phyloP scores from a whole-genome alignment of 2,888 invertebrate genomes.

The Gymnoscelis rufifasciata region DNA sequence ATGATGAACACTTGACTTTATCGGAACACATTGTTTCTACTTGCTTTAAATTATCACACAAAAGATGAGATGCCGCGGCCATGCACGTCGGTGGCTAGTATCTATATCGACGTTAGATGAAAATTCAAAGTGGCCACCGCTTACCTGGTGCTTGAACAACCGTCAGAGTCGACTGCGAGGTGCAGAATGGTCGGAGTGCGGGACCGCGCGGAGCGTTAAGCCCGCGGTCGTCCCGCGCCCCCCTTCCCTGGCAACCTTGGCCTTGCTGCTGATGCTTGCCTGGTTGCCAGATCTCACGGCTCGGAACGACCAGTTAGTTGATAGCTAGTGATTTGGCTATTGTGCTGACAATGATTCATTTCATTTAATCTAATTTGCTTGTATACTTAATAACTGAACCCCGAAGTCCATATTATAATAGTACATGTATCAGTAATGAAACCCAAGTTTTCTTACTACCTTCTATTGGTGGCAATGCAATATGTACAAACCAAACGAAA shows the following conservation, averaged over 20 bases:
- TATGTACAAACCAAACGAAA: too few species aligned
- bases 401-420: not conserved
- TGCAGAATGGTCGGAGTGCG: conserved; percentile 73
- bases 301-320: conserved; percentile 28
- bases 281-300: conserved; percentile 45
- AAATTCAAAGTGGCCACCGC: conserved; percentile 61
- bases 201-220: conserved; percentile 74
- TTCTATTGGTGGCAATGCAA: too few species aligned
- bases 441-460: too few species aligned
- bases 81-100: conserved; percentile 35
- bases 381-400: not conserved
- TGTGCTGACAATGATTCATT: conserved; percentile 14
- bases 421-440: too few species aligned
- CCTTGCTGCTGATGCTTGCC: conserved; percentile 64
- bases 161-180: conserved; percentile 78
- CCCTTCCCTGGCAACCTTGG: conserved; percentile 73
- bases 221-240: conserved; percentile 68
- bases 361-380: not conserved
- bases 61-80: conserved; percentile 43
- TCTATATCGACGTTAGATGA: conserved; percentile 44
- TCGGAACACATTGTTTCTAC: conserved; percentile 60
- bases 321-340: conserved; percentile 37
- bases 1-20: conserved; percentile 58
- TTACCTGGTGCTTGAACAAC: conserved; percentile 78
- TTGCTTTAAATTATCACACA: conserved; percentile 56